Conservation (phyloP, 2,888 invertebrate species). For the Scaptomyza reducta region DNA sequence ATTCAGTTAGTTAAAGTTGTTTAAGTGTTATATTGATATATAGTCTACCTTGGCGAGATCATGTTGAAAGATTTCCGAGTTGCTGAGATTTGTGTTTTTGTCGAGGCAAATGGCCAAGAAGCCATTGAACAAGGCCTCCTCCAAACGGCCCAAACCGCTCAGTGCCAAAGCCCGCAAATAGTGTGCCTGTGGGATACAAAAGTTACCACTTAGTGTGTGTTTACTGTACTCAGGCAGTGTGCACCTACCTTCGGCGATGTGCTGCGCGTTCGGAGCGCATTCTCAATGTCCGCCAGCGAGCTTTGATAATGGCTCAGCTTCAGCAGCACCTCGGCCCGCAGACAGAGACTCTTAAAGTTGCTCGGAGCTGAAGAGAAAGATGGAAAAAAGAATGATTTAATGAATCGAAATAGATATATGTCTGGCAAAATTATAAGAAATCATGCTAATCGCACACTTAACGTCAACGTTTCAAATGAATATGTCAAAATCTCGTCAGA, state of each 20-base stretch:
- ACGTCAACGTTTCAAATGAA: slow-evolving; percentile 63
- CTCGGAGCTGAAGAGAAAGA: slow-evolving; percentile 86
- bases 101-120: slow-evolving; percentile 86
- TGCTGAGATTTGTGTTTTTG: slow-evolving; percentile 80
- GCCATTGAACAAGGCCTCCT: slow-evolving; percentile 86
- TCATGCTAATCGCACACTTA: slow-evolving; percentile 46
- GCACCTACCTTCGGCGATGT: slow-evolving; percentile 88
- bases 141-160: slow-evolving; percentile 84
- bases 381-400: slow-evolving; percentile 1
- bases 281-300: slow-evolving; percentile 88
- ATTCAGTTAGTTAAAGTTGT: not conserved
- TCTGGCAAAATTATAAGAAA: slow-evolving; percentile 15
- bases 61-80: slow-evolving; percentile 83
- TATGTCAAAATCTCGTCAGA: slow-evolving; percentile 52
- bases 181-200: slow-evolving; percentile 84
- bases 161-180: slow-evolving; percentile 86
- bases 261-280: slow-evolving; percentile 87
- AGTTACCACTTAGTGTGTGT: slow-evolving; percentile 5
- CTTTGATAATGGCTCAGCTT: slow-evolving; percentile 87
- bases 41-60: slow-evolving; percentile 83
- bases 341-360: slow-evolving; percentile 87
- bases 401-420: not conserved
- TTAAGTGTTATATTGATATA: not conserved
- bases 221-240: not conserved
- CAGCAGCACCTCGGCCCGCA: slow-evolving; percentile 87